Evolutionary conservation across 2,113 vertebrate genomes (phyloP).

Genomic region (Arizona elegans): DNA sequence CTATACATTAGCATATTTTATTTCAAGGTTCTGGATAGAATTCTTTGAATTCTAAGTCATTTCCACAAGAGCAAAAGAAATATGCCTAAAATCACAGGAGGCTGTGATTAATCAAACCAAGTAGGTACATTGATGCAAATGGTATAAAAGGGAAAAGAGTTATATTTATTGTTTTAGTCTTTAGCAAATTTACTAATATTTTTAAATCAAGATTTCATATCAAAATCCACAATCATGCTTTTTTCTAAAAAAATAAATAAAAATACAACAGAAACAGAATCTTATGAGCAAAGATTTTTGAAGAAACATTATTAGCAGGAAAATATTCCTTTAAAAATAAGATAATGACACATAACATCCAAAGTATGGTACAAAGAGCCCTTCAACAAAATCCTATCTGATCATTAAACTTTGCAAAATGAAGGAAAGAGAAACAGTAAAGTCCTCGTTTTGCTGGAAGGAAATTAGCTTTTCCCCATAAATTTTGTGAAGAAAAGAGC

Average conservation of each 20-base stretch:
- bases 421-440: accelerated
- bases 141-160: neutral
- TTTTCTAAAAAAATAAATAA: neutral
- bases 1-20: neutral
- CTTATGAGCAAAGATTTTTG: neutral
- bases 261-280: slow-evolving; percentile 3
- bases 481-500: slow-evolving; percentile 1
- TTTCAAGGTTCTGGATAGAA: neutral
- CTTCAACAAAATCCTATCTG: neutral
- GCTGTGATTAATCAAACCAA: neutral
- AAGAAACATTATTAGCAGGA: neutral
- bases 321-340: neutral
- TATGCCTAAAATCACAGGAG: neutral
- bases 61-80: neutral
- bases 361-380: neutral
- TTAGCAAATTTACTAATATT: slow-evolving; percentile 12
- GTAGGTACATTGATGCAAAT: slow-evolving; percentile 17
- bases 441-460: accelerated
- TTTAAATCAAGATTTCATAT: slow-evolving; percentile 11
- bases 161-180: slow-evolving; percentile 19
- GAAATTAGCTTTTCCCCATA: neutral
- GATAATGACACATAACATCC: neutral
- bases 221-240: neutral
- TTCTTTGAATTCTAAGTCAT: neutral
- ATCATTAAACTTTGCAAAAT: neutral